Conservation (phyloP, 2,113 vertebrate genomes). For the Triplophysa tibetana region DNA sequence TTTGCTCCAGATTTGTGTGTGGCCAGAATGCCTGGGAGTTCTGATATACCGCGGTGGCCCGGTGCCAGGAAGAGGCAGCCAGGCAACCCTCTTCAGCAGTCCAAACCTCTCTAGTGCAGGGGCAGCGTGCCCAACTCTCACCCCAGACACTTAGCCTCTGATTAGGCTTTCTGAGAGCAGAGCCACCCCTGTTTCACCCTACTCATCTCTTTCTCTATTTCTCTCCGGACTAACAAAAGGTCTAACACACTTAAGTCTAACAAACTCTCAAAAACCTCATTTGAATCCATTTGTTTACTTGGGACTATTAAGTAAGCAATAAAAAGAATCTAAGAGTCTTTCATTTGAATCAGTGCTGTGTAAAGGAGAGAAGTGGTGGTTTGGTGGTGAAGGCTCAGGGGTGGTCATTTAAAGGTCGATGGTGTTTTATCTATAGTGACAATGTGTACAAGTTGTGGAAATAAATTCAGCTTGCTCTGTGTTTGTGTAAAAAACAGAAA, state of each 20-base stretch:
- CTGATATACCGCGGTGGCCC: slow-evolving; percentile 36
- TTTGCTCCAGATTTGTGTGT: slow-evolving; percentile 34
- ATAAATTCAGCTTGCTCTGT: background rate
- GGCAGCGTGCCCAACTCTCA: slow-evolving; percentile 42
- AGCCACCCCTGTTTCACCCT: background rate
- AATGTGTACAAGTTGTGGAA: background rate
- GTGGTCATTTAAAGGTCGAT: background rate
- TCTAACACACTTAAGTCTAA: slow-evolving; percentile 1
- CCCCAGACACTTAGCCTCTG: slow-evolving; percentile 35
- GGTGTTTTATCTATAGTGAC: background rate
- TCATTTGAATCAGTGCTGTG: background rate
- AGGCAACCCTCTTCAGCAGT: slow-evolving; percentile 41
- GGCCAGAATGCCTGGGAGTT: slow-evolving; percentile 44
- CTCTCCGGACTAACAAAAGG: slow-evolving; percentile 2
- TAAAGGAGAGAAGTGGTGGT: background rate
- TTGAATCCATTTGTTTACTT: slow-evolving; percentile 17
- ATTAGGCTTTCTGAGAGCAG: slow-evolving; percentile 44
- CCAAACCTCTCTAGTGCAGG: slow-evolving; percentile 43
- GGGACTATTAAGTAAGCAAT: background rate
- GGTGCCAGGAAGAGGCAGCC: slow-evolving; percentile 46
- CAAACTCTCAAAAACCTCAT: slow-evolving; percentile 4
- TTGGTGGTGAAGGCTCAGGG: background rate
- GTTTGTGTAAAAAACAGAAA: too few species aligned
- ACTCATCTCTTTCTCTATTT: slow-evolving; percentile 3
- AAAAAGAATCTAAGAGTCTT: background rate